Evolutionary conservation across 2,113 vertebrate species (phyloP), one percentile per base, ranked within the genome.

Genomic region (Rhineura floridana): DNA sequence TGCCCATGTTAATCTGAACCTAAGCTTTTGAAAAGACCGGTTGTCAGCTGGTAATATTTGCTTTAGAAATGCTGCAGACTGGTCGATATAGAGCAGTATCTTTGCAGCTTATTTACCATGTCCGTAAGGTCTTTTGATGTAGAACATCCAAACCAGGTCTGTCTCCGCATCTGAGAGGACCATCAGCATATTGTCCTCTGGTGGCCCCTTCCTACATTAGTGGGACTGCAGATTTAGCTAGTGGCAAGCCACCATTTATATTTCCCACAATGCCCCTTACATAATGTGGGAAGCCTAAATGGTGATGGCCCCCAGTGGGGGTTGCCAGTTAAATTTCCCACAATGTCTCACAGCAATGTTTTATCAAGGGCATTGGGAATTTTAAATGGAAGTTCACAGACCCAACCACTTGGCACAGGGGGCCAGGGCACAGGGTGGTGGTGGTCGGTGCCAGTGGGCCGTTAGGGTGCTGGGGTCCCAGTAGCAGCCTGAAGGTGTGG

Each of bases 371-470:
- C 13, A 30, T 15, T 48, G 46, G 3, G 13, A 78, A 50, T 33
- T 78, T 15, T 52, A 78, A 25, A 75, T 44, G 39, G 23, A 25
- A 23, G 21, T 39, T 42, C 23, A 75, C 4, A 46, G 73, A 46
- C 3, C 9, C 1, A 1, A 23, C 23, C 21, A 46, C 73, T 10
- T 10, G 12, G 39, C 3, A 0, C 42, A 28, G 8, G 21, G 39
- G 69, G n/a, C n/a, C 4, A 21, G 55, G 17, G 4, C 55, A 59
- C 55, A 11, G 9, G 52, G 21, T 42, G 21, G 0, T 3, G 11
- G 73, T n/a, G n/a, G n/a, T 10, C 33, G 9, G 77, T 21, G 5
- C 33, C 36, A 17, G 33, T 79, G 50, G 33, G 6, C 77, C 28
- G 30, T 1, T 15, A 11, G 9, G 52, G 21, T 42, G 21, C 1